Evolutionary conservation across 2,888 invertebrate genomes (phyloP).

Genomic region (Macrophya alboannulata): DNA sequence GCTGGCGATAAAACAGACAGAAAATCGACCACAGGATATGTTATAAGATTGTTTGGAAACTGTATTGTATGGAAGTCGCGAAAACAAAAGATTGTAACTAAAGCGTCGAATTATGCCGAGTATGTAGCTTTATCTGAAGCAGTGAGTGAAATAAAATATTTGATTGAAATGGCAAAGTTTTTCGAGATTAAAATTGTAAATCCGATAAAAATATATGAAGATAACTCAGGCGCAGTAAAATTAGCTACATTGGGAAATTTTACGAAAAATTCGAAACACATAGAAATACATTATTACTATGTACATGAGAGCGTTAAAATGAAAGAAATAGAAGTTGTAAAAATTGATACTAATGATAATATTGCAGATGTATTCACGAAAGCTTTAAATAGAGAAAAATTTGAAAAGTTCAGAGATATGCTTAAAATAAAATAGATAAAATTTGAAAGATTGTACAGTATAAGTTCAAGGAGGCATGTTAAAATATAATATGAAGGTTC

Average conservation of each 20-base stretch:
- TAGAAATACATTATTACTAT: background rate
- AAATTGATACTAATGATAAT: background rate
- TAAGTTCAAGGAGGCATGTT: too few species aligned
- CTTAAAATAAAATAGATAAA: background rate
- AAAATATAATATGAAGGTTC: too few species aligned
- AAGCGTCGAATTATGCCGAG: slow-evolving; percentile 59
- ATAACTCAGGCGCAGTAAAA: background rate
- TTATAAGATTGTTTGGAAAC: slow-evolving; percentile 33
- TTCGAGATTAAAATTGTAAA: background rate
- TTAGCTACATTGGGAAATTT: slow-evolving; percentile 2
- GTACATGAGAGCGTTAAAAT: background rate
- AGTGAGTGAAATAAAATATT: slow-evolving; percentile 38
- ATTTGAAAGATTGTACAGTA: too few species aligned
- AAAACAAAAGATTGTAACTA: slow-evolving; percentile 59
- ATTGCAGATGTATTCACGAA: background rate
- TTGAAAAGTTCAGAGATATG: background rate
- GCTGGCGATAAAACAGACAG: background rate
- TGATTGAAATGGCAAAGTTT: background rate
- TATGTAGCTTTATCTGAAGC: slow-evolving; percentile 57
- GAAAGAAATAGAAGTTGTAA: background rate
- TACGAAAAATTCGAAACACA: background rate
- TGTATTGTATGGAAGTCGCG: slow-evolving; percentile 56
- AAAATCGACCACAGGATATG: background rate
- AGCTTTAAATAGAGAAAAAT: background rate
- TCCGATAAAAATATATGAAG: slow-evolving; percentile 1